Evolutionary conservation across 2,113 vertebrate genomes (phyloP).

Genomic region (Daubentonia madagascariensis): DNA sequence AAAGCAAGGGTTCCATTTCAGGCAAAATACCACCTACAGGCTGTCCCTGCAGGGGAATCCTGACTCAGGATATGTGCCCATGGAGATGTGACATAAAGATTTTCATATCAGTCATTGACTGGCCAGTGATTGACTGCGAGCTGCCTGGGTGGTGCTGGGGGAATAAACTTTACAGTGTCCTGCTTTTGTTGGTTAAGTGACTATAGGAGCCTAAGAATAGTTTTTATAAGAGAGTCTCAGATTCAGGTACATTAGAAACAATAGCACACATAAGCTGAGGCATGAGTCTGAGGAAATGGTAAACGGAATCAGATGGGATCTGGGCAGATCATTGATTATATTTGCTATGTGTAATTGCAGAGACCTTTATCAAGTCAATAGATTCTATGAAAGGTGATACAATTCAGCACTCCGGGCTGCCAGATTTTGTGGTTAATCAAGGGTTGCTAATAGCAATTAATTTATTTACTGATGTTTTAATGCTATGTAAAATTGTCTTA

Average conservation of each 20-base stretch:
- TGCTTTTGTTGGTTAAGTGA: neutral
- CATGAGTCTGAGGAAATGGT: neutral
- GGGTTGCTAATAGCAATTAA: neutral
- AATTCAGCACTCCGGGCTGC: neutral
- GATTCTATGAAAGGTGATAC: neutral
- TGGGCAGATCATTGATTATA: neutral
- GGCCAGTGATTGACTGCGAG: rapidly evolving
- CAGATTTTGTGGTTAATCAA: neutral
- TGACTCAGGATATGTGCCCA: too few relatives aligned
- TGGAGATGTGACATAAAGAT: neutral
- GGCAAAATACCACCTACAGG: neutral
- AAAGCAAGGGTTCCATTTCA: neutral
- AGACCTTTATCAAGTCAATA: neutral
- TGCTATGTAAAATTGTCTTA: neutral
- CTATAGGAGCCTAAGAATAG: neutral
- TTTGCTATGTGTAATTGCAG: neutral
- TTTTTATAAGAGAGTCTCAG: neutral
- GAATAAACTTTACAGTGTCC: neutral
- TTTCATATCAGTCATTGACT: neutral
- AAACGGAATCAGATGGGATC: neutral
- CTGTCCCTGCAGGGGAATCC: neutral
- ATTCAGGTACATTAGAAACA: neutral
- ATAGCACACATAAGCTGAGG: neutral
- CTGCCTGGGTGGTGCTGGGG: too few relatives aligned
- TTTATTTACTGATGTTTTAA: neutral